Conservation (phyloP, 2,888 invertebrate genomes). For the Cantharis lateralis region DNA sequence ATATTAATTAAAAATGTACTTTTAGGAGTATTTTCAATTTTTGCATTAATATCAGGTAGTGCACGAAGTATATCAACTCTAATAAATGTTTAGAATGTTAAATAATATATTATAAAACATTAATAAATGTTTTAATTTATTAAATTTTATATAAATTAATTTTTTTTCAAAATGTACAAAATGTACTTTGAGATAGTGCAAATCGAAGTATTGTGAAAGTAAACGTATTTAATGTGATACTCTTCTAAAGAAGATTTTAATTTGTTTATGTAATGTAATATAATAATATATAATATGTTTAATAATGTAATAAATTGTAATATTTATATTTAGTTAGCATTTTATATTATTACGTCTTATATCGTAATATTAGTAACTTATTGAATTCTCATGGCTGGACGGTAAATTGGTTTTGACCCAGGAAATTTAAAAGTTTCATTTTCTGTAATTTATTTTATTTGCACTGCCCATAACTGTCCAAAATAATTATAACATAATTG, state of each 20-base stretch:
- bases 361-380: not conserved
- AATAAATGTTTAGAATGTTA: not conserved
- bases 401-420: no score
- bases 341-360: no score
- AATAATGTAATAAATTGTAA: not conserved
- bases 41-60: conserved; percentile 70
- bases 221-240: not conserved
- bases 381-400: not conserved
- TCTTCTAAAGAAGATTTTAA: not conserved
- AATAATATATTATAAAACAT: not conserved
- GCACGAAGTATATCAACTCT: conserved; percentile 1
- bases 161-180: not conserved
- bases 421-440: no score
- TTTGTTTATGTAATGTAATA: not conserved
- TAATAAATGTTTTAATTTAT: not conserved
- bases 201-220: not conserved
- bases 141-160: not conserved
- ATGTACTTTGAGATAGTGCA: not conserved
- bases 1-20: conserved; percentile 69
- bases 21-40: conserved; percentile 65
- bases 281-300: not conserved
- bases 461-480: no score
- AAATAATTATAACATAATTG: no score
- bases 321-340: not conserved
- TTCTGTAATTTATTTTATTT: no score